phyloP scores from a whole-genome alignment of 2,113 vertebrate genomes.

The Rhinopomastus cyanomelas region DNA sequence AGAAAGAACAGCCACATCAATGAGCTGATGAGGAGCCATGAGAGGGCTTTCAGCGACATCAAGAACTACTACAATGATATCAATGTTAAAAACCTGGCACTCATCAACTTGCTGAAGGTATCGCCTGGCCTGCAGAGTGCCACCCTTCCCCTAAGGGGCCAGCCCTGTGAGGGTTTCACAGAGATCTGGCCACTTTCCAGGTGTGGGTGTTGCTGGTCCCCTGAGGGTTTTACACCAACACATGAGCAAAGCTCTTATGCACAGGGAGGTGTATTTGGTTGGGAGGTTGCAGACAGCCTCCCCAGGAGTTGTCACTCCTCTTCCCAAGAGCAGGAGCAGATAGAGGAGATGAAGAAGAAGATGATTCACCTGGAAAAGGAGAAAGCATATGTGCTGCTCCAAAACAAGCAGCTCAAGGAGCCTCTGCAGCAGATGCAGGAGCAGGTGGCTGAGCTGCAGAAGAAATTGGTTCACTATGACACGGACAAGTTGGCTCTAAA shows the following conservation, averaged over 20 bases:
- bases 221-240: rapidly evolving
- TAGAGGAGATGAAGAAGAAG: conserved; percentile 76
- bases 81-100: conserved; percentile 76
- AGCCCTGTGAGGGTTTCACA: background rate
- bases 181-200: background rate
- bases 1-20: conserved; percentile 83
- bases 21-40: conserved; percentile 77
- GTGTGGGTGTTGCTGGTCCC: background rate
- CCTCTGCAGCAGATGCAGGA: conserved; percentile 74
- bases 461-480: conserved; percentile 65
- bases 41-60: conserved; percentile 78
- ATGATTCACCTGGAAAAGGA: conserved; percentile 75
- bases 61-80: conserved; percentile 83
- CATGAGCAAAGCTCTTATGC: rapidly evolving
- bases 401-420: conserved; percentile 79
- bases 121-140: background rate
- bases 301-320: background rate
- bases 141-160: background rate
- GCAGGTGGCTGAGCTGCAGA: conserved; percentile 73
- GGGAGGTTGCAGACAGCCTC: background rate
- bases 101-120: conserved; percentile 85
- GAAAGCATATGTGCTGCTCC: conserved; percentile 68
- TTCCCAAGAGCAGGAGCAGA: conserved; percentile 75
- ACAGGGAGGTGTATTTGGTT: background rate
- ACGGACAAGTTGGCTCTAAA: conserved; percentile 76